A percentile compares a stretch with the other conserved stretches of the same genome.
Conservation (phyloP, 2,113 vertebrate genomes). For the Solea senegalensis region DNA sequence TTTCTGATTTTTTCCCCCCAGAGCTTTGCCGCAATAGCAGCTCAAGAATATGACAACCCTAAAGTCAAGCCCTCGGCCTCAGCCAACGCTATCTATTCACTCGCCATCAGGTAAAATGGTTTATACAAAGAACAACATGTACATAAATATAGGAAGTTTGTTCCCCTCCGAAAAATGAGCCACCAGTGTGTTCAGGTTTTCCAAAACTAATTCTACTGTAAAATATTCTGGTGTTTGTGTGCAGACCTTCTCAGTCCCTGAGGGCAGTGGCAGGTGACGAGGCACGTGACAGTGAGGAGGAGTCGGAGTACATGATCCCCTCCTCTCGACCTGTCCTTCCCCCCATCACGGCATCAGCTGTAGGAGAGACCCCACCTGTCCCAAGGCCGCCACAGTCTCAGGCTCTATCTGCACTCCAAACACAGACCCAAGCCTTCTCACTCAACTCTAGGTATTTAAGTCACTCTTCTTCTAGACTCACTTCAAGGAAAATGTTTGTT, state of each 20-base stretch:
- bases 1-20: conserved; percentile 66
- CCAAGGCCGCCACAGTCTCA: conserved; percentile 78
- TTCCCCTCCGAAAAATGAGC: neutral
- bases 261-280: conserved; percentile 84
- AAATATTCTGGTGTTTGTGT: conserved; percentile 38
- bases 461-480: neutral
- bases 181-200: neutral
- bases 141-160: neutral
- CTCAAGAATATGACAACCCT: conserved; percentile 88
- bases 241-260: conserved; percentile 84
- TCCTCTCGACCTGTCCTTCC: conserved; percentile 88
- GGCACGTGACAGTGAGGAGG: conserved; percentile 85
- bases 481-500: neutral
- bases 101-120: conserved; percentile 86
- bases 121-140: neutral
- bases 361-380: conserved; percentile 49
- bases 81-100: conserved; percentile 92
- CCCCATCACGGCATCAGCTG: conserved; percentile 42
- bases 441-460: conserved; percentile 72
- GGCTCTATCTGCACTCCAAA: conserved; percentile 50
- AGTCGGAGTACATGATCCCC: conserved; percentile 96
- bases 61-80: conserved; percentile 95
- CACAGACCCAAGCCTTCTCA: conserved; percentile 69
- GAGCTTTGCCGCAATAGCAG: conserved; percentile 77
- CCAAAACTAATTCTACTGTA: neutral